Base-by-base conservation (phyloP, 2,113 vertebrate species). In the Hemibagrus wyckioides region DNA sequence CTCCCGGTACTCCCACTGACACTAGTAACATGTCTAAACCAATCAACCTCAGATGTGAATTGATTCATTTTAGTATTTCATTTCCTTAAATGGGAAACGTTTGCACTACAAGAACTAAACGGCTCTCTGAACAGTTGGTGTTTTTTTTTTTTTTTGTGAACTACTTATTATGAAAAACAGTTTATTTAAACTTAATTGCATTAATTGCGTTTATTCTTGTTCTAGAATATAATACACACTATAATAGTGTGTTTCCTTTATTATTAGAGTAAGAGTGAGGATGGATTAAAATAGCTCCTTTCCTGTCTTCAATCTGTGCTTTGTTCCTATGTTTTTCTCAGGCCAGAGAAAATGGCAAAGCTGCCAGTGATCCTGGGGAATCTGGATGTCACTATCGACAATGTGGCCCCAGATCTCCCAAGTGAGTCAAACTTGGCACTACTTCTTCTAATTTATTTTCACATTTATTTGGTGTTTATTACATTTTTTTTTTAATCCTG, bases 321-420 rank as follows among this genome's bases (percentile, higher is more conserved):
- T 39, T 86, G 86, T 87, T 84, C 10, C 91, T 90, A 83, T 92
- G 91, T 93, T 89, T 50, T 9, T 88, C 81, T 92, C 57, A 99
- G 98, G 94, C 98, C 96, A 86, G 98, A 99, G 93, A 99, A 98
- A 95, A 98, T 99, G 98, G 96, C 97, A 89, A 99, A 99, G 91
- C 96, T 99, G 90, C 97, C 98, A 82, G 97, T 99, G 92, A 98
- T 99, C 95, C 94, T 99, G 89, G 98, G 98, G 95, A 99, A 99
- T 92, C 94, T 99, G 84, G 98, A 99, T 91, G 97, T 99, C 90
- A 99, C 96, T 85, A 97, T 99, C 82, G 98, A 99, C 93, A 97
- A 96, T 4, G 96, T 99, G 84, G 96, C 97, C 88, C 96, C 97
- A 54, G 97, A 99, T 93, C 95, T 97, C 93, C 94, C 96, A 85